phyloP scores from a whole-genome alignment of 2,888 invertebrate species.

The Drosophila formosana region DNA sequence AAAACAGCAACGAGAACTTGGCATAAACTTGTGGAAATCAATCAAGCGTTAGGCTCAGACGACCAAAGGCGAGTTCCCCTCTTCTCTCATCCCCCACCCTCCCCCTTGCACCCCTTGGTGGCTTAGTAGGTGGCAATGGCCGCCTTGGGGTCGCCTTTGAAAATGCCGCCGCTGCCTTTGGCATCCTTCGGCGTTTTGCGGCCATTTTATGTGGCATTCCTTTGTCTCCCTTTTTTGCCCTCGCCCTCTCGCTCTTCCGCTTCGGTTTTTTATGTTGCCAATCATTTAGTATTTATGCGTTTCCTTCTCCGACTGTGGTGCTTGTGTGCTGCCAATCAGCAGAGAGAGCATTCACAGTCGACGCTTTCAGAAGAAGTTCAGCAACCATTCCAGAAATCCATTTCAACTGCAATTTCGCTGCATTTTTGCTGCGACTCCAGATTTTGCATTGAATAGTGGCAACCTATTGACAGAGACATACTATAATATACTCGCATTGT shows the following conservation, averaged over 20 bases:
- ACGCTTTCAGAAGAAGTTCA: too few relatives aligned
- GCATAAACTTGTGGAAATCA: slow-evolving; percentile 69
- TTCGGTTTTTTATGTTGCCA: slow-evolving; percentile 60
- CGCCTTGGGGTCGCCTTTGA: slow-evolving; percentile 56
- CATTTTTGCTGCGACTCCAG: too few relatives aligned
- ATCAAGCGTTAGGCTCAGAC: slow-evolving; percentile 56
- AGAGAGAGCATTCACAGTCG: too few relatives aligned
- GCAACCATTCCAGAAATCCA: too few relatives aligned
- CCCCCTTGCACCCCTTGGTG: not conserved
- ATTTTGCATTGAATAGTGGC: too few relatives aligned
- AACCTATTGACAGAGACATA: too few relatives aligned
- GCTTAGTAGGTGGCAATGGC: slow-evolving; percentile 51
- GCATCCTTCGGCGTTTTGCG: slow-evolving; percentile 40
- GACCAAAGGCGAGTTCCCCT: slow-evolving; percentile 2
- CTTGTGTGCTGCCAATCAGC: slow-evolving; percentile 45
- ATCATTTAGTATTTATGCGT: slow-evolving; percentile 78
- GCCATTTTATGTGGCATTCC: slow-evolving; percentile 47
- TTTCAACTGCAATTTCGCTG: too few relatives aligned
- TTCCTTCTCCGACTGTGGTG: slow-evolving; percentile 53
- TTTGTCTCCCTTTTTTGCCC: not conserved
- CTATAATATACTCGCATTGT: too few relatives aligned
- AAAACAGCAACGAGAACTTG: slow-evolving; percentile 39
- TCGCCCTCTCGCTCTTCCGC: not conserved
- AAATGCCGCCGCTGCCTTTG: slow-evolving; percentile 26
- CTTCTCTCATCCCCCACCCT: too few relatives aligned